Conservation (phyloP, 23 tunicate genomes). For the Aplidium turbinatum region DNA sequence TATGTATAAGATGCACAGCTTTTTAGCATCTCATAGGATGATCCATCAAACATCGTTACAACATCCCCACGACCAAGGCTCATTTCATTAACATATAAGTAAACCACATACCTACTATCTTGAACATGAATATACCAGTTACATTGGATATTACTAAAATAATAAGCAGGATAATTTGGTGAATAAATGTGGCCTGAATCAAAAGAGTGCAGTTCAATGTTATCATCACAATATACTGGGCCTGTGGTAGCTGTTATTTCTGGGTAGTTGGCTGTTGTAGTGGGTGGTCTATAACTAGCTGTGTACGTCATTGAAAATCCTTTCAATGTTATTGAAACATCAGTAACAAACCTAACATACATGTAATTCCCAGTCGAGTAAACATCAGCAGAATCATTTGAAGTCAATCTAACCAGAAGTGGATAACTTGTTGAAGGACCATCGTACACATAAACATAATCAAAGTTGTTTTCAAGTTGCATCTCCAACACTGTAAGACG, state of each 20-base stretch:
- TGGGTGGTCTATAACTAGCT: too few species aligned
- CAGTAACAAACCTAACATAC: not conserved
- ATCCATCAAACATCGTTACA: not conserved
- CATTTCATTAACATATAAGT: not conserved
- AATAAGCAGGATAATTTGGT: constrained; percentile 5
- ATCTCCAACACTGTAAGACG: too few species aligned
- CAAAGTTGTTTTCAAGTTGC: too few species aligned
- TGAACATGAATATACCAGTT: constrained; percentile 2
- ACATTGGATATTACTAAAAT: not conserved
- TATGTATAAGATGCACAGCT: not conserved
- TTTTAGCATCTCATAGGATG: not conserved
- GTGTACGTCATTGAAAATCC: not conserved
- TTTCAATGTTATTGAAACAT: not conserved
- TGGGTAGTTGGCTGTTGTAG: too few species aligned
- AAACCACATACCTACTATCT: not conserved
- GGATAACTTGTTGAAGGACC: not conserved
- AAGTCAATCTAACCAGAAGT: not conserved
- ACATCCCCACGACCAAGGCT: constrained; percentile 3
- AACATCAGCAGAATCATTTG: not conserved
- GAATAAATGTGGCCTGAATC: not conserved
- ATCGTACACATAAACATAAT: not conserved
- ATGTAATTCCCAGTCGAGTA: not conserved
- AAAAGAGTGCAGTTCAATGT: not conserved
- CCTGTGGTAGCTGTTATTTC: not conserved
- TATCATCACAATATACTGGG: not conserved